Base-by-base conservation (phyloP, 1,140 invertebrate species). In the Aplysia californica region DNA sequence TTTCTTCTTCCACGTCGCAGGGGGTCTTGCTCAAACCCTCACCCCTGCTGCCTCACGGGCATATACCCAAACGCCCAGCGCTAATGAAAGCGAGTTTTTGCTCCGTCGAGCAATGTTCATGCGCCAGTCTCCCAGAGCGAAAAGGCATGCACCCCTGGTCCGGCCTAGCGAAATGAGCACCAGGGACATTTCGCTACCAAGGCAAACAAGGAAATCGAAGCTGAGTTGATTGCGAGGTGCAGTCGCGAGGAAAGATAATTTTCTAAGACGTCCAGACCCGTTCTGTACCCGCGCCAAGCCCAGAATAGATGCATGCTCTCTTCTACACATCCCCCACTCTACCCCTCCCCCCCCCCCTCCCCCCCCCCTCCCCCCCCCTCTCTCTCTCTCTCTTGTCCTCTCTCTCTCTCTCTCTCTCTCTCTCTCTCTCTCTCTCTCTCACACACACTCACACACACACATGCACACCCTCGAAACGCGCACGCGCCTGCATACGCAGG, bases 231-330 rank as follows among this genome's bases (percentile, higher is more conserved):
- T 68, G 66, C 66, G 10, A 41, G n/a, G 66, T 15, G 20, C 66
- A 68, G 15, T 68, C 66, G 33, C n/a, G 66, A 36, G 66, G 66
- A 68, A 68, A 68, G 66, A 68, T 68, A 68, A 68, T 68, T 68
- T 44, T n/a, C n/a, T n/a, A n/a, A n/a, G n/a, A n/a, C n/a, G n/a
- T n/a, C n/a, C n/a, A n/a, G n/a, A n/a, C n/a, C n/a, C n/a, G n/a
- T n/a, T n/a, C n/a, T n/a, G n/a, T n/a, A n/a, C n/a, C n/a, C n/a
- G n/a, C n/a, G n/a, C n/a, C n/a, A n/a, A n/a, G n/a, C n/a, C n/a
- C n/a, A n/a, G n/a, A n/a, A n/a, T n/a, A n/a, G n/a, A n/a, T n/a
- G n/a, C n/a, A n/a, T n/a, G n/a, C n/a, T n/a, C n/a, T n/a, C n/a
- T n/a, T n/a, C n/a, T n/a, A n/a, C n/a, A n/a, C n/a, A n/a, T n/a